Evolutionary conservation across 2,797 vertebrate species (phyloP).

Genomic region (Gephyroberyx darwinii): DNA sequence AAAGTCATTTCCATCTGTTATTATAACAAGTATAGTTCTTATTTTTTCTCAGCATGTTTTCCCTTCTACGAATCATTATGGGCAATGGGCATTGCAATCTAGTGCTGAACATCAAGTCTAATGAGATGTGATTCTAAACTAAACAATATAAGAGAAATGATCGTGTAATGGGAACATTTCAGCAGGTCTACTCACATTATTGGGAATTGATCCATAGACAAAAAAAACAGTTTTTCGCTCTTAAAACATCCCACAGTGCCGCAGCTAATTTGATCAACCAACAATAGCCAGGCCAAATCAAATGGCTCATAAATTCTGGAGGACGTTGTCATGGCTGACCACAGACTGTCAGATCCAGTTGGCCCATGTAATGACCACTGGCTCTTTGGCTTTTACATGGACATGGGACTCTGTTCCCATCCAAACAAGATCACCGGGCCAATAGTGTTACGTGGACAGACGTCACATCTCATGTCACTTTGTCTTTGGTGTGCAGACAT

Average conservation of each 20-base stretch:
- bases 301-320: conserved; percentile 19
- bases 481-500: background rate
- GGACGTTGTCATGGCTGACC: conserved; percentile 37
- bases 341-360: conserved; percentile 3
- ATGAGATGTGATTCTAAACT: background rate
- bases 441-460: conserved; percentile 11
- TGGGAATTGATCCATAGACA: conserved; percentile 13
- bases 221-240: background rate
- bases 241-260: background rate
- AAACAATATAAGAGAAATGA: conserved; percentile 14
- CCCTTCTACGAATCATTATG: background rate
- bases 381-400: conserved; percentile 8
- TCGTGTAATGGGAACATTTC: conserved; percentile 20
- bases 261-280: conserved; percentile 18
- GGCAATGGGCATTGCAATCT: background rate
- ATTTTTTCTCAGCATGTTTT: conserved; percentile 18
- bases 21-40: background rate
- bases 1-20: conserved; percentile 3
- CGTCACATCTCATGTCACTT: conserved; percentile 9
- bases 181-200: conserved; percentile 30
- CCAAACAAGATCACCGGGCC: background rate
- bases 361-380: conserved; percentile 18
- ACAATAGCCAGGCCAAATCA: conserved; percentile 5
- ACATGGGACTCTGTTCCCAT: conserved; percentile 2
- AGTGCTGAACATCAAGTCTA: background rate